phyloP scores from a whole-genome alignment of 30 jellyfish, hydroid and myxozoan species.

The Pseudorhiza aurosa region DNA sequence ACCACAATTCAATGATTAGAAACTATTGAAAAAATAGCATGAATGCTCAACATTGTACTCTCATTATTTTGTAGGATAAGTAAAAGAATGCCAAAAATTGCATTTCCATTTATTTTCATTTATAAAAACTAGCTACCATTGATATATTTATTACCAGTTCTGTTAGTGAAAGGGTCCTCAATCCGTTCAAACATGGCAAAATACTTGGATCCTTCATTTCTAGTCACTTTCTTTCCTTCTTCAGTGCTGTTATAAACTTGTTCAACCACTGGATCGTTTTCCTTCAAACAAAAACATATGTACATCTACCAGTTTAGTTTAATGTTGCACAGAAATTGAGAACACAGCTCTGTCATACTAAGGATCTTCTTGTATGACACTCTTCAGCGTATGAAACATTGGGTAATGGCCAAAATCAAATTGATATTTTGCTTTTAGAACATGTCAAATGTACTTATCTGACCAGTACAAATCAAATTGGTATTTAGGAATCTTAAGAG shows the following conservation, averaged over 20 bases:
- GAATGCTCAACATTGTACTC: too few species aligned
- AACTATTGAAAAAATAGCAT: too few species aligned
- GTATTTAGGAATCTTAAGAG: too few species aligned
- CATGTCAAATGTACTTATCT: too few species aligned
- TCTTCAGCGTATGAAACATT: too few species aligned
- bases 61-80: not conserved
- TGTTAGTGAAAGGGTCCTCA: constrained; percentile 46
- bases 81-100: not conserved
- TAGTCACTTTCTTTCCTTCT: constrained; percentile 93
- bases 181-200: constrained; percentile 81
- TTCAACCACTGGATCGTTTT: constrained; percentile 86
- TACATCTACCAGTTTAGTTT: not conserved
- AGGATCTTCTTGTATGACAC: too few species aligned
- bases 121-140: not conserved
- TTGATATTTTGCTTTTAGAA: too few species aligned
- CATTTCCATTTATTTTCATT: not conserved
- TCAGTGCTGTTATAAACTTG: constrained; percentile 75
- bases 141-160: not conserved
- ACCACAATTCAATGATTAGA: too few species aligned
- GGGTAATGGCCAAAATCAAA: too few species aligned
- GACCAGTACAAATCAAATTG: too few species aligned
- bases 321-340: too few species aligned
- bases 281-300: constrained; percentile 16
- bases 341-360: too few species aligned
- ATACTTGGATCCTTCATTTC: constrained; percentile 84